Percentiles rank a stretch among this genome's conserved stretches.
Evolutionary conservation across 2,888 invertebrate genomes (phyloP).

Genomic region (Anorthoa munda): DNA sequence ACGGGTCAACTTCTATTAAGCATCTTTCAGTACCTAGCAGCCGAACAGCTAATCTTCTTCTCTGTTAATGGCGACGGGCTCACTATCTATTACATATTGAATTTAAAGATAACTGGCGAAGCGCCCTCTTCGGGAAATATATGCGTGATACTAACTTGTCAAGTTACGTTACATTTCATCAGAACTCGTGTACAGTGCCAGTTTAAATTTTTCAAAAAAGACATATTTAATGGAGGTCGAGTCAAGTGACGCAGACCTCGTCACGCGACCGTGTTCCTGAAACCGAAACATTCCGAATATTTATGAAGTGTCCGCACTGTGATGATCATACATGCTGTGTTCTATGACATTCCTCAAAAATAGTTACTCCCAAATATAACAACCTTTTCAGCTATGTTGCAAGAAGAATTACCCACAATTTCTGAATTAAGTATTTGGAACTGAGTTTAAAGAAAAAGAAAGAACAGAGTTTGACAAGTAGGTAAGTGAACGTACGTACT

Average conservation of each 20-base stretch:
- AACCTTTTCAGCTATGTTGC: not conserved
- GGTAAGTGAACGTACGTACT: no score
- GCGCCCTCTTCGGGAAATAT: not conserved
- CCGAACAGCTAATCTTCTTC: no score
- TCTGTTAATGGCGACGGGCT: not conserved
- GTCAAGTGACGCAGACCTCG: slow-evolving; percentile 30
- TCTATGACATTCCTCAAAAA: slow-evolving; percentile 16
- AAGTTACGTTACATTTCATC: slow-evolving; percentile 2
- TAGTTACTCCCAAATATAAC: not conserved
- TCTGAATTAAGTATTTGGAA: no score
- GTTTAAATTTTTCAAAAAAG: slow-evolving; percentile 31
- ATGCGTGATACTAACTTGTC: not conserved
- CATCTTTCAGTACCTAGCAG: not conserved
- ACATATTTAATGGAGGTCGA: slow-evolving; percentile 26
- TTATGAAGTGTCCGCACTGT: slow-evolving; percentile 23
- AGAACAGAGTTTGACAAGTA: no score
- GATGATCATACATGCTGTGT: slow-evolving; percentile 8
- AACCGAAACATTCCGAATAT: slow-evolving; percentile 28
- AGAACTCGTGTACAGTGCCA: not conserved
- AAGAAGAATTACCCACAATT: not conserved
- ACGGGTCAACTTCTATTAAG: no score
- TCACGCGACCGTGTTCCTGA: slow-evolving; percentile 50
- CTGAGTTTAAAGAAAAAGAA: no score
- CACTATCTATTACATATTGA: not conserved
- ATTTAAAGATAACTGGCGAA: not conserved